A percentile compares a stretch with the other conserved stretches of the same genome.
Evolutionary conservation across 1,140 invertebrate species (phyloP).

Genomic region (Drosophila varians): DNA sequence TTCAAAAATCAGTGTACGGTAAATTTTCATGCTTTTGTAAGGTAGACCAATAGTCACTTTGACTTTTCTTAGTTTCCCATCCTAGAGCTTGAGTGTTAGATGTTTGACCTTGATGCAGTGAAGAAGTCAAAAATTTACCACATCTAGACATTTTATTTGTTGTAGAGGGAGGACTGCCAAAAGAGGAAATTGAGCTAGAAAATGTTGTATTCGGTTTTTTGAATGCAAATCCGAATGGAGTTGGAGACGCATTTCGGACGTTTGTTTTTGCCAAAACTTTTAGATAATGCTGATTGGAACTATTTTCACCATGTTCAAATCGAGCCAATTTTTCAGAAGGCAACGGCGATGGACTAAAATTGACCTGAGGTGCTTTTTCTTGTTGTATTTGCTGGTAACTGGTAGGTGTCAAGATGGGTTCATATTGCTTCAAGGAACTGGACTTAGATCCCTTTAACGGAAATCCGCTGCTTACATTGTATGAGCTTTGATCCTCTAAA

Average conservation of each 20-base stretch:
- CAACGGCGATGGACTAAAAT: slow-evolving; percentile 71
- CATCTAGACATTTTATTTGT: background rate
- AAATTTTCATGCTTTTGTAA: background rate
- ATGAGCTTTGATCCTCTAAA: background rate
- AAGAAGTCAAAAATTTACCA: background rate
- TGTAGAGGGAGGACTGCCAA: slow-evolving; percentile 3
- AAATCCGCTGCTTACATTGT: slow-evolving; percentile 9
- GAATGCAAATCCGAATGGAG: slow-evolving; percentile 31
- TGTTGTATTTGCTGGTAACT: slow-evolving; percentile 42
- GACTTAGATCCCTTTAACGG: slow-evolving; percentile 23
- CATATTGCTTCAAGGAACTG: slow-evolving; percentile 18
- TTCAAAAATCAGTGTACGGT: background rate
- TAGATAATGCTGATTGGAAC: slow-evolving; percentile 22
- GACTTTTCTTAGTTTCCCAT: background rate
- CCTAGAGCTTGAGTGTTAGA: background rate
- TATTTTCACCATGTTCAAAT: slow-evolving; percentile 60
- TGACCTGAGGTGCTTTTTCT: slow-evolving; percentile 32
- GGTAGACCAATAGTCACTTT: background rate
- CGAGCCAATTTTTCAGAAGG: slow-evolving; percentile 70
- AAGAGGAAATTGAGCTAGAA: slow-evolving; percentile 15
- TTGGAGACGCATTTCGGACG: slow-evolving; percentile 54
- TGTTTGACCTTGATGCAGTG: background rate
- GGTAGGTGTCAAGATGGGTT: slow-evolving; percentile 27
- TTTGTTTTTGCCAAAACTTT: slow-evolving; percentile 8
- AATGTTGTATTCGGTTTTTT: slow-evolving; percentile 1